A percentile compares a stretch with the other conserved stretches of the same genome.
Conservation (phyloP, 2,797 vertebrate genomes). For the Selene dorsalis region DNA sequence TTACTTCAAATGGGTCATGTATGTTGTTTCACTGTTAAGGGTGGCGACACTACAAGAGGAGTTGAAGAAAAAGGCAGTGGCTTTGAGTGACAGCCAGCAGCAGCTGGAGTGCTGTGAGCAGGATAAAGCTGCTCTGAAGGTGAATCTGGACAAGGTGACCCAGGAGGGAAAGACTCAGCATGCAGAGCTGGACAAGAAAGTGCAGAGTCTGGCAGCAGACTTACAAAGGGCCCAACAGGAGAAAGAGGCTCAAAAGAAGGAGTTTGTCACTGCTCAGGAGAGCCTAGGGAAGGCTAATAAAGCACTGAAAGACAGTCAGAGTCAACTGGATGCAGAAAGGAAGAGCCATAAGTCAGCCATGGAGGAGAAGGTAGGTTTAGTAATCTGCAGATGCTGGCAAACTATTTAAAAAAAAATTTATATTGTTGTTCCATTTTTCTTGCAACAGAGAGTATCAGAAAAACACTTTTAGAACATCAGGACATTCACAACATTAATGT, state of each 20-base stretch:
- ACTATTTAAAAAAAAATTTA: not conserved
- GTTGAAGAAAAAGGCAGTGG: conserved; percentile 87
- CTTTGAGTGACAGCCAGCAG: conserved; percentile 84
- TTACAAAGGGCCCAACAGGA: conserved; percentile 86
- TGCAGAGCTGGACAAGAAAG: conserved; percentile 84
- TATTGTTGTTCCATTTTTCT: not conserved
- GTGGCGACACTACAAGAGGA: conserved; percentile 83
- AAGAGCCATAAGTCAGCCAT: conserved; percentile 85
- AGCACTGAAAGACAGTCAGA: conserved; percentile 87
- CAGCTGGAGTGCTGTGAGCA: conserved; percentile 84
- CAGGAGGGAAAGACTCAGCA: conserved; percentile 84
- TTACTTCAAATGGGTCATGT: not conserved
- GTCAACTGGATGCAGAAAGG: conserved; percentile 89
- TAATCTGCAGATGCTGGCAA: not conserved
- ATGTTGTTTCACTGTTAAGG: conserved; percentile 61
- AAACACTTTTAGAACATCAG: conserved; percentile 3
- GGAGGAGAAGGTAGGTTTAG: conserved; percentile 87
- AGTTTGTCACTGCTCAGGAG: conserved; percentile 85
- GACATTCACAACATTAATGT: not conserved
- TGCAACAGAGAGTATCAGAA: not conserved
- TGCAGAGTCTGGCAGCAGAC: conserved; percentile 80
- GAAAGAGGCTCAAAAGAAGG: conserved; percentile 85
- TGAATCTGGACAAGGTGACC: conserved; percentile 85
- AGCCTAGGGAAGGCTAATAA: conserved; percentile 85
- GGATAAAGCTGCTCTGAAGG: conserved; percentile 84